Evolutionary conservation across 2,113 vertebrate species (phyloP).

Genomic region (Monopterus albus): DNA sequence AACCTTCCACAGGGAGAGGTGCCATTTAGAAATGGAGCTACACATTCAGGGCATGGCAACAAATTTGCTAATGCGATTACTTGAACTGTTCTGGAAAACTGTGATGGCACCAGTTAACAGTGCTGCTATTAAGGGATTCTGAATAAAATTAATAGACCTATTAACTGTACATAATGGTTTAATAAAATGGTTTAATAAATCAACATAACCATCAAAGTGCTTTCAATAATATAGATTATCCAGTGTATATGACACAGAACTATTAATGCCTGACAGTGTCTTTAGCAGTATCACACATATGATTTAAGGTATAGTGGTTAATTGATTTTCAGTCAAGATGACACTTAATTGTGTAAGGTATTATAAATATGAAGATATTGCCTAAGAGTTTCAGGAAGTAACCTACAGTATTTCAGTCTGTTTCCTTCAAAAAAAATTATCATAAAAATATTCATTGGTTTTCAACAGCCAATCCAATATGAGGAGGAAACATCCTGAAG

Average conservation of each 20-base stretch:
- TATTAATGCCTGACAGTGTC: background rate
- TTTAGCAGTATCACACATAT: background rate
- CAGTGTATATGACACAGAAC: background rate
- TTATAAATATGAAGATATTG: background rate
- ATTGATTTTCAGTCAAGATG: background rate
- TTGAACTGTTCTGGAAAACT: background rate
- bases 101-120: background rate
- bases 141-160: background rate
- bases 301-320: background rate
- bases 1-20: slow-evolving; percentile 5
- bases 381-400: background rate
- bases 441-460: too few relatives aligned
- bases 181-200: background rate
- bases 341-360: background rate
- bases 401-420: too few relatives aligned
- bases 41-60: background rate
- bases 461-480: background rate
- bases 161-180: too few relatives aligned
- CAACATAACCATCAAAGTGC: background rate
- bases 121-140: background rate
- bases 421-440: too few relatives aligned
- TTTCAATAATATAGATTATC: too few relatives aligned
- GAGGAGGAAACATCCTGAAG: background rate
- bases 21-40: slow-evolving; percentile 28
- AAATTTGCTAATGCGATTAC: slow-evolving; percentile 25